Evolutionary conservation across 1,140 invertebrate species (phyloP), one percentile per base, ranked within the genome.

Genomic region (Holcopasites calliopsidis): DNA sequence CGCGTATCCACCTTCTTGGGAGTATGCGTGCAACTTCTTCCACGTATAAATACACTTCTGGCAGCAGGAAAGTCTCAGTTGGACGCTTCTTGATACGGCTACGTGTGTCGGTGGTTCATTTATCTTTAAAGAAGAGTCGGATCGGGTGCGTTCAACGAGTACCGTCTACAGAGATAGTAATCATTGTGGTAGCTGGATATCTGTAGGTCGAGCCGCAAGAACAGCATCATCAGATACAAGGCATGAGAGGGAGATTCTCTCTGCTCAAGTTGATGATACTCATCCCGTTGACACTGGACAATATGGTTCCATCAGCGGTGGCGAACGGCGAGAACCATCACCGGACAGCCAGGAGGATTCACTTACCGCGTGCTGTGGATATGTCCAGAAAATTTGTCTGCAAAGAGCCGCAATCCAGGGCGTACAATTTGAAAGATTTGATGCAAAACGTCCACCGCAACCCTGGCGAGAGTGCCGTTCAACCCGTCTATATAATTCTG

Each of bases 41-140:
- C 57, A 85, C 64, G 83, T 87, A 87, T 87, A 87, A 87, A 87
- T 87, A 87, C 84, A 78, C 85, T 79, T 85, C 80, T 83, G 86
- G 80, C 77, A 86, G 52, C 77, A 65, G 86, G 71, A 83, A 86
- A 86, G 76, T 83, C 76, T 86, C 84, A 86, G 86, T 87, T 81
- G 76, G 55, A 62, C 62, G 70, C 66, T 47, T 80, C 83, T 79
- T 70, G 69, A 80, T 80, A 75, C 28, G 26, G 68, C 38, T 26
- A 50, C 62, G 40, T 58, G 44, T 64, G 54, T 62, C 33, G 21
- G 55, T 50, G 28, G 31, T 35, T 65, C 11, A 33, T 76, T 60
- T 50, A 33, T n/a, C 13, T 69, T 38, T 21, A 47, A 5, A 74
- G 13, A 57, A 49, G 23, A 58, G 26, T 23, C 26, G 10, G 21